Evolutionary conservation across 2,113 vertebrate species (phyloP).

Genomic region (Pachycephala philippinensis): DNA sequence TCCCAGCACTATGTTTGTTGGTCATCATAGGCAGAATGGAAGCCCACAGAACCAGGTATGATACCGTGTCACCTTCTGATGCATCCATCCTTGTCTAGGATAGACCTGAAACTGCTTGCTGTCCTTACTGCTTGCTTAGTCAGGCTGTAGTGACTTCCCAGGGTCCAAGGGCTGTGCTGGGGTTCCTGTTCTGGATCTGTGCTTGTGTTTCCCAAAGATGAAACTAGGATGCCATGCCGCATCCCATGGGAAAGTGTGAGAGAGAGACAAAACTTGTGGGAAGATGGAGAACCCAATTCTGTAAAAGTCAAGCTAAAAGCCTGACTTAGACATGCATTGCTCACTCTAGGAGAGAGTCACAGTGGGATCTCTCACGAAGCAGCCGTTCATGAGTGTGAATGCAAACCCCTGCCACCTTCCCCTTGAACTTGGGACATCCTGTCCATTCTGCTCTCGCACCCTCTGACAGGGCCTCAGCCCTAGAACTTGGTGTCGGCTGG

Average conservation of each 20-base stretch:
- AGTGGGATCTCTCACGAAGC: not conserved
- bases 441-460: not conserved
- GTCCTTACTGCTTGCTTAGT: not conserved
- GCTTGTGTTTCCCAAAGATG: not conserved
- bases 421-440: not conserved
- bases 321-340: not conserved
- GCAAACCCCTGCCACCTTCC: not conserved
- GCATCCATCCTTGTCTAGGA: not conserved
- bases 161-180: not conserved
- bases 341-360: not conserved
- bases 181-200: not conserved
- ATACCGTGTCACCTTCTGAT: not conserved
- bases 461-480: not conserved
- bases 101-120: not conserved
- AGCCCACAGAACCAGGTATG: not conserved
- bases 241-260: not conserved
- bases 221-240: not conserved
- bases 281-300: not conserved
- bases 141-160: not conserved
- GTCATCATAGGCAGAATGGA: not conserved
- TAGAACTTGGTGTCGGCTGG: fast-evolving
- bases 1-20: not conserved
- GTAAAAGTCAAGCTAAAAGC: not conserved
- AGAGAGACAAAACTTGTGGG: not conserved
- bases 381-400: fast-evolving